Percentiles rank a stretch among this genome's conserved stretches.
Conservation (phyloP, 1,140 invertebrate genomes). For the Holcopasites calliopsidis region DNA sequence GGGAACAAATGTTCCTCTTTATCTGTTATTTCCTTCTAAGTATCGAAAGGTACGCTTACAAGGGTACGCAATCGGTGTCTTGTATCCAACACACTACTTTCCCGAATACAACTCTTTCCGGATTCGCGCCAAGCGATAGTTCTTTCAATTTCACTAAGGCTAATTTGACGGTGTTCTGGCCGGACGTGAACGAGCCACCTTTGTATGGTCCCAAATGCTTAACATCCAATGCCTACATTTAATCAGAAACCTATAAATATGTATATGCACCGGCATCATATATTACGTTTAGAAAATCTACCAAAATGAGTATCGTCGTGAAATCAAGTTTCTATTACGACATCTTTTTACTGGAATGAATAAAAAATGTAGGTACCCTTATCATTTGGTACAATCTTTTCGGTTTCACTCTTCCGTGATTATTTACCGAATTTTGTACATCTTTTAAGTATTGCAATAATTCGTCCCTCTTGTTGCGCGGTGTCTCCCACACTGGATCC, state of each 20-base stretch:
- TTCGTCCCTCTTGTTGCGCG: conserved; percentile 82
- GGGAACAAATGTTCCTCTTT: conserved; percentile 1
- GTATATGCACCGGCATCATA: conserved; percentile 51
- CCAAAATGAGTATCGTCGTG: background rate
- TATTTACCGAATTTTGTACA: conserved; percentile 83
- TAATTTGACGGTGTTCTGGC: conserved; percentile 81
- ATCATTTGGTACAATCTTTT: conserved; percentile 85
- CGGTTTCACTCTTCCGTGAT: conserved; percentile 87
- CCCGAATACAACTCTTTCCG: conserved; percentile 86
- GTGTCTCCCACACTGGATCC: conserved; percentile 88
- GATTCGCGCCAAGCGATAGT: conserved; percentile 82
- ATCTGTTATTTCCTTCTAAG: background rate
- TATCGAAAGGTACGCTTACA: conserved; percentile 81
- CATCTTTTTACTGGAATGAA: too few relatives aligned
- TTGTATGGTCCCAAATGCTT: conserved; percentile 84
- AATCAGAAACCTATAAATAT: conserved; percentile 60
- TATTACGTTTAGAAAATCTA: conserved; percentile 31
- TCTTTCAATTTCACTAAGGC: conserved; percentile 77
- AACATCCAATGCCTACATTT: conserved; percentile 78
- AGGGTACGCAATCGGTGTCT: conserved; percentile 87
- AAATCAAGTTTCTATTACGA: background rate
- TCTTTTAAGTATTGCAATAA: conserved; percentile 85
- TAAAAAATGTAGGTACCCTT: conserved; percentile 74
- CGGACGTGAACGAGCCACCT: conserved; percentile 81
- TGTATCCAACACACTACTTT: conserved; percentile 91